A percentile compares a stretch with the other conserved stretches of the same genome.
These are phyloP conservation scores for Microcebus lehilahytsara DNA, from an alignment of 2,113 vertebrate species.

Conservation along the genomic window DNA sequence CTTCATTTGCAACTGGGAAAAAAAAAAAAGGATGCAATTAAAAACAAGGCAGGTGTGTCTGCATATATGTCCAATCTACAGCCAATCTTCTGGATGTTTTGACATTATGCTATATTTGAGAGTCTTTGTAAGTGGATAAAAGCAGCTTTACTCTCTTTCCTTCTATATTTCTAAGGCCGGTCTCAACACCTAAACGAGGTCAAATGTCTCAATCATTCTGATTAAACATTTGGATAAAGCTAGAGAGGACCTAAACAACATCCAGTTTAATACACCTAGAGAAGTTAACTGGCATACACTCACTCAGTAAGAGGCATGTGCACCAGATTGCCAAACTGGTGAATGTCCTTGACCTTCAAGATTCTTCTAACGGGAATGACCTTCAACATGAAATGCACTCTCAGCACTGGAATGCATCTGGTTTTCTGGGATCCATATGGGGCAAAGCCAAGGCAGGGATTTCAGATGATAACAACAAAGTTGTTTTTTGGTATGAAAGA, in stretches of 20 bases:
- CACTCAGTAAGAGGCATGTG: neutral
- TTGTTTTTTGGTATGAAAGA: neutral
- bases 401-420: neutral
- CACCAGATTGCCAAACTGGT: neutral
- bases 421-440: neutral
- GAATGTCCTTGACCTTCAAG: neutral
- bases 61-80: no score
- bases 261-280: neutral
- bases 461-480: neutral
- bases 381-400: neutral
- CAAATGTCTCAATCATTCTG: neutral
- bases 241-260: neutral
- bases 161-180: neutral
- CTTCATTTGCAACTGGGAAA: slow-evolving; percentile 93
- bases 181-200: neutral
- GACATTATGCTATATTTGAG: neutral
- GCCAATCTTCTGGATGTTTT: neutral
- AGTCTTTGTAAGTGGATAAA: neutral
- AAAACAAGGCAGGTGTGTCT: neutral
- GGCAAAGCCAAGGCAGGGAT: neutral
- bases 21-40: slow-evolving; percentile 32
- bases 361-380: neutral
- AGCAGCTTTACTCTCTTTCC: neutral
- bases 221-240: neutral
- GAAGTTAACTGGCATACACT: neutral